Base-by-base conservation (phyloP, 2,113 vertebrate genomes). In the human (Homo sapiens) region DNA sequence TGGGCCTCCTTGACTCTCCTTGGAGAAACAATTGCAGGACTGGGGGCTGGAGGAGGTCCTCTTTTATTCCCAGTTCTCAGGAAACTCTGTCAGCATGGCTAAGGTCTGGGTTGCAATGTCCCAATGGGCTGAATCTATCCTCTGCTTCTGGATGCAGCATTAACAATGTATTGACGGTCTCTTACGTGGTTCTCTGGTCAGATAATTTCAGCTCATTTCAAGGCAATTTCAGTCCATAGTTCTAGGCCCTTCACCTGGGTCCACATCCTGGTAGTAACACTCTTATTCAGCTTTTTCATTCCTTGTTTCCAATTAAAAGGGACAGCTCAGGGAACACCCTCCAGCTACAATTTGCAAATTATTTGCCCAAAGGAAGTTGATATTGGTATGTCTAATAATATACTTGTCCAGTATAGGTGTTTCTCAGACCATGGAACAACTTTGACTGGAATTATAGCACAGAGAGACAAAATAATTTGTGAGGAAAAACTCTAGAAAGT, bases 391-490 rank as follows among this genome's bases (percentile, higher is more conserved):
- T 78, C 13, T 79, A 48, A 81, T 72, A 82, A 66, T 78, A 27
- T 52, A 59, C 27, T 92, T 75, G 3, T 17, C 18, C 16, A 20
- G 11, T 45, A 4, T 81, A 85, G 32, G 32, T 73, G 12, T 93
- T 72, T 75, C 25, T 89, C 57, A 86, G 40, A 52, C 48, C 55
- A 25, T 66, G 50, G 8, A n/a, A 89, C 30, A 84, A 86, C 38
- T 89, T 86, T 70, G 48, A 48, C 32, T 84, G 68, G 76, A 90
- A 92, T 80, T 87, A 78, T 11, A 92, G 2, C n/a, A 96, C 35
- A 88, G 89, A 30, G 2, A 40, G 66, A 82, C 50, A 92, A 94
- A 94, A 90, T 89, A 89, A 94, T 76, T 92, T 94, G 2, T 89
- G 83, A 94, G 70, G 84, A 79, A 61, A 90, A 87, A 82, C 59